Conservation (phyloP, 1,140 invertebrate genomes). For the Drosophila ironensis region DNA sequence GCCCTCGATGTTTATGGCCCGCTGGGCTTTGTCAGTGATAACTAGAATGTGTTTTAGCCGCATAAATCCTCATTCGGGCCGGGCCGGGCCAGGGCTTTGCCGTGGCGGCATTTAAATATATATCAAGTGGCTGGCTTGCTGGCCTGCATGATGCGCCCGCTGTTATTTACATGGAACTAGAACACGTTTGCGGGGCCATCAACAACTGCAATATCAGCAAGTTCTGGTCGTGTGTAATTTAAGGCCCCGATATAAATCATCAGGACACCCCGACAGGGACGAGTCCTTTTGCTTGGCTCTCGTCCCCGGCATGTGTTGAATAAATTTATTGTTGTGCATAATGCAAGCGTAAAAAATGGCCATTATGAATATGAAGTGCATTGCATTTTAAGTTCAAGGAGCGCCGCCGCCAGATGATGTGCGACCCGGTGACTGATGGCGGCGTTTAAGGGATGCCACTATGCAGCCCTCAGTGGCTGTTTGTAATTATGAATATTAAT, state of each 20-base stretch:
- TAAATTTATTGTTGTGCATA: slow-evolving; percentile 80
- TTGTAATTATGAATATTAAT: slow-evolving; percentile 75
- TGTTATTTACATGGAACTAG: slow-evolving; percentile 46
- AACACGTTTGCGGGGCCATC: slow-evolving; percentile 8
- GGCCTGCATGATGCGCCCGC: no score
- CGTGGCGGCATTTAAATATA: slow-evolving; percentile 53
- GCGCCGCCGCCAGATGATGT: slow-evolving; percentile 33
- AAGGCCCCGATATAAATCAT: slow-evolving; percentile 66
- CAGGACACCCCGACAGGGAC: slow-evolving; percentile 35
- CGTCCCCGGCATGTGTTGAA: slow-evolving; percentile 65
- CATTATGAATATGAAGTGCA: slow-evolving; percentile 75
- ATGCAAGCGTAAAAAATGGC: slow-evolving; percentile 64
- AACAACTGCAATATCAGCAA: slow-evolving; percentile 73
- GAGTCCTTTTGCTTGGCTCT: slow-evolving; percentile 27
- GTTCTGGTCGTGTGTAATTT: slow-evolving; percentile 62
- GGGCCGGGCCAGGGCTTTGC: slow-evolving; percentile 23
- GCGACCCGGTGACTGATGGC: slow-evolving; percentile 42
- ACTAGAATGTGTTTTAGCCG: slow-evolving; percentile 46
- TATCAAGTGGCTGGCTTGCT: slow-evolving; percentile 44
- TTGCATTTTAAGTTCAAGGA: slow-evolving; percentile 65
- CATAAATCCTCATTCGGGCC: slow-evolving; percentile 46
- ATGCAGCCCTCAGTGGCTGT: slow-evolving; percentile 7
- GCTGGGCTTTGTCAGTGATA: slow-evolving; percentile 26
- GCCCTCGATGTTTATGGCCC: slow-evolving; percentile 35
- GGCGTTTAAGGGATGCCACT: slow-evolving; percentile 37